Evolutionary conservation across 1,140 invertebrate genomes (phyloP).

Genomic region (Trypoxylus dichotomus): DNA sequence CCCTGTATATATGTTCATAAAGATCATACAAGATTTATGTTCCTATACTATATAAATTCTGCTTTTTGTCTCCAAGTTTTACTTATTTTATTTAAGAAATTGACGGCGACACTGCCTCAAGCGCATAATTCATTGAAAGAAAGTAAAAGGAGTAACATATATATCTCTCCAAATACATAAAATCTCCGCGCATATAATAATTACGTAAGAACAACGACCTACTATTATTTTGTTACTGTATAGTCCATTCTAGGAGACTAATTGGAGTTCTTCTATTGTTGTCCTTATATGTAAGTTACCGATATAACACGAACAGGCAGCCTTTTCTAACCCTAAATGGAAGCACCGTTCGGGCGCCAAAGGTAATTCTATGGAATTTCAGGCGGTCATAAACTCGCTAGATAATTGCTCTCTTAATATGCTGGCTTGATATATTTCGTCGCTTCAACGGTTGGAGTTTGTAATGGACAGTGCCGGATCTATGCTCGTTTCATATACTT

Average conservation of each 20-base stretch:
- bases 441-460: neutral
- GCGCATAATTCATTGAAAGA: neutral
- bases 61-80: neutral
- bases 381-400: constrained; percentile 17
- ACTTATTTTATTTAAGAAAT: neutral
- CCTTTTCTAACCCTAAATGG: constrained; percentile 22
- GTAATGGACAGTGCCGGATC: neutral
- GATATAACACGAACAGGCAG: constrained; percentile 4
- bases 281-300: constrained; percentile 22
- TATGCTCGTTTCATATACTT: neutral
- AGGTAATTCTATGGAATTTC: constrained; percentile 20
- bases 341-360: constrained; percentile 11
- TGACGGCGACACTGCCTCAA: neutral
- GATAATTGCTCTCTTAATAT: constrained; percentile 21
- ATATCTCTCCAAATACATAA: neutral
- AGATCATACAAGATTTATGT: neutral
- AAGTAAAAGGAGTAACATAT: neutral
- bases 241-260: constrained; percentile 15
- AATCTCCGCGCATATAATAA: neutral
- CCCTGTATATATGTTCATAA: too few relatives aligned
- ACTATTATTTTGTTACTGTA: constrained; percentile 19
- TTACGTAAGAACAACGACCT: constrained; percentile 3
- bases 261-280: constrained; percentile 25
- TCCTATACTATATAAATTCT: neutral
- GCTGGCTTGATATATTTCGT: neutral